phyloP scores from a whole-genome alignment of 2,113 vertebrate genomes.

The Pachyramphus minor region DNA sequence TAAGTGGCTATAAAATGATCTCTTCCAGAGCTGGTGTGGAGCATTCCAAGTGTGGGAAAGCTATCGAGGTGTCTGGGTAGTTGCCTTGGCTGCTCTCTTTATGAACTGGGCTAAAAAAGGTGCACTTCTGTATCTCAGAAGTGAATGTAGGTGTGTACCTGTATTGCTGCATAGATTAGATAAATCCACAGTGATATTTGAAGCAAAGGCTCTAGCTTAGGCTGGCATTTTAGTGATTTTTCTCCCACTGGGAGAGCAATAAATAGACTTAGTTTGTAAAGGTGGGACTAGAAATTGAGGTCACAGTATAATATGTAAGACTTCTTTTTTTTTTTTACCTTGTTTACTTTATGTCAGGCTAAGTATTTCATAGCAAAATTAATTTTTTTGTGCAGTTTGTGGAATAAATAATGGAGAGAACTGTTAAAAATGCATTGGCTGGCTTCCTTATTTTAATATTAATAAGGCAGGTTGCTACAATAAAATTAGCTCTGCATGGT shows the following conservation, averaged over 20 bases:
- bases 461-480: conserved; percentile 49
- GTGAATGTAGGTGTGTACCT: neutral
- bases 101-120: neutral
- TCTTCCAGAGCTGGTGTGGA: neutral
- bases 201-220: neutral
- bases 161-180: neutral
- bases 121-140: neutral
- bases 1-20: neutral
- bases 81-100: neutral
- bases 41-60: neutral
- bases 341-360: conserved; percentile 31
- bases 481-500: conserved; percentile 54
- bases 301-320: conserved; percentile 19
- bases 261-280: conserved; percentile 31
- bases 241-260: neutral
- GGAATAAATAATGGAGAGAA: conserved; percentile 52
- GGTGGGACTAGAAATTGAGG: conserved; percentile 42
- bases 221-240: conserved; percentile 1
- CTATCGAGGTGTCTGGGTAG: neutral
- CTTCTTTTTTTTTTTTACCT: neutral
- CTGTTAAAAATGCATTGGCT: conserved; percentile 55
- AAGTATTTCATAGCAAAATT: conserved; percentile 42
- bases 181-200: neutral
- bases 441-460: conserved; percentile 61
- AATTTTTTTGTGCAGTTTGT: conserved; percentile 31